These are phyloP conservation scores for Cheilosia scutellata DNA, from an alignment of 2,888 invertebrate species.

Conservation along the genomic window DNA sequence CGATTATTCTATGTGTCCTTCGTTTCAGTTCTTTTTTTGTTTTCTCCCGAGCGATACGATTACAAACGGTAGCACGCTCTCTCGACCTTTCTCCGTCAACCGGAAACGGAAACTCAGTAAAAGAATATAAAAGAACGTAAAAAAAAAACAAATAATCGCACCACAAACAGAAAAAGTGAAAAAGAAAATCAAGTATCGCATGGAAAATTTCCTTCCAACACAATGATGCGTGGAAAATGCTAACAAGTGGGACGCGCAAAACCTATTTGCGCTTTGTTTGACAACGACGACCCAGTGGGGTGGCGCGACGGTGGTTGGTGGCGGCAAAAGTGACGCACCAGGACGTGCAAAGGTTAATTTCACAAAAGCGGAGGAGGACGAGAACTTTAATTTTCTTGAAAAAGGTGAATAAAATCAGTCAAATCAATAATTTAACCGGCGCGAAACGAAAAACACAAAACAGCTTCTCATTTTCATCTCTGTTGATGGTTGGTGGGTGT, in stretches of 20 bases:
- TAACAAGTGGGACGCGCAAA: slow-evolving; percentile 61
- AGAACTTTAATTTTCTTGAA: slow-evolving; percentile 48
- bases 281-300: neutral
- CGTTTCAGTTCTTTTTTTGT: slow-evolving; percentile 54
- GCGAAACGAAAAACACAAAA: slow-evolving; percentile 42
- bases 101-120: slow-evolving; percentile 51
- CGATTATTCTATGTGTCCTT: slow-evolving; percentile 50
- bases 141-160: neutral
- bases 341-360: slow-evolving; percentile 54
- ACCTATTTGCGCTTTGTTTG: slow-evolving; percentile 24
- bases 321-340: slow-evolving; percentile 34
- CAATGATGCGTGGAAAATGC: slow-evolving; percentile 64
- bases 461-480: slow-evolving; percentile 30
- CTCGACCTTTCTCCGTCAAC: slow-evolving; percentile 56
- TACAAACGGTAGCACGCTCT: slow-evolving; percentile 41
- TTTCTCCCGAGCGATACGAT: slow-evolving; percentile 21
- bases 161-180: slow-evolving; percentile 11
- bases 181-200: slow-evolving; percentile 19
- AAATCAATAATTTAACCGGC: slow-evolving; percentile 71
- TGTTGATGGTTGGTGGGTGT: slow-evolving; percentile 1
- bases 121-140: neutral
- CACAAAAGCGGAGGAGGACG: slow-evolving; percentile 1
- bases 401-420: slow-evolving; percentile 60
- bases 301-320: neutral
- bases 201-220: slow-evolving; percentile 59